A percentile compares a stretch with the other conserved stretches of the same genome.
phyloP scores from a whole-genome alignment of 2,113 vertebrate genomes.

The Chaetops frenatus region DNA sequence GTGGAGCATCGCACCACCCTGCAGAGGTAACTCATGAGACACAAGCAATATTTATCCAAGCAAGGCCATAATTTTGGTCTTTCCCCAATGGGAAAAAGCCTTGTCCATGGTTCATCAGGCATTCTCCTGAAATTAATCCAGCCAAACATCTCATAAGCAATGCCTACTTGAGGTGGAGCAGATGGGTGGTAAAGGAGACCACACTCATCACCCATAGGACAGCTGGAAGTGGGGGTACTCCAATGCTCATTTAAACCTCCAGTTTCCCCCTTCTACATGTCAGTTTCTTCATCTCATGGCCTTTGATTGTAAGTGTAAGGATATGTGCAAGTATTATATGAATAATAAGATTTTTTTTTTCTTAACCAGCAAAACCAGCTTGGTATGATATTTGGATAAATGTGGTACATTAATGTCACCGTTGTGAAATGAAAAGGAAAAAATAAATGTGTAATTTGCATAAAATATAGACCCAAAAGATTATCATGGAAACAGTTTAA shows the following conservation, averaged over 20 bases:
- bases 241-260: not conserved
- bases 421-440: not conserved
- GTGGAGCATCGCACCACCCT: fast-evolving
- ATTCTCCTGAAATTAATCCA: not conserved
- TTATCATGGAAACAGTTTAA: slow-evolving; percentile 35
- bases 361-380: not conserved
- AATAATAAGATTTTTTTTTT: not conserved
- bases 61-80: not conserved
- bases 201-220: fast-evolving
- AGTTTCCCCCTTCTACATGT: not conserved
- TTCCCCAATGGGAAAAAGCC: not conserved
- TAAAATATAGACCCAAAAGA: not conserved
- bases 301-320: not conserved
- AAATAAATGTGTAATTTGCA: not conserved
- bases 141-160: not conserved
- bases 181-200: not conserved
- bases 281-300: not conserved
- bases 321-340: not conserved
- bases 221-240: not conserved
- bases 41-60: not conserved
- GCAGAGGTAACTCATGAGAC: not conserved
- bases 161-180: not conserved
- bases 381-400: not conserved
- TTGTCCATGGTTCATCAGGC: not conserved
- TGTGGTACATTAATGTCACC: not conserved